A percentile compares a stretch with the other conserved stretches of the same genome.
phyloP scores from a whole-genome alignment of 2,113 vertebrate species.

The Brienomyrus brachyistius region DNA sequence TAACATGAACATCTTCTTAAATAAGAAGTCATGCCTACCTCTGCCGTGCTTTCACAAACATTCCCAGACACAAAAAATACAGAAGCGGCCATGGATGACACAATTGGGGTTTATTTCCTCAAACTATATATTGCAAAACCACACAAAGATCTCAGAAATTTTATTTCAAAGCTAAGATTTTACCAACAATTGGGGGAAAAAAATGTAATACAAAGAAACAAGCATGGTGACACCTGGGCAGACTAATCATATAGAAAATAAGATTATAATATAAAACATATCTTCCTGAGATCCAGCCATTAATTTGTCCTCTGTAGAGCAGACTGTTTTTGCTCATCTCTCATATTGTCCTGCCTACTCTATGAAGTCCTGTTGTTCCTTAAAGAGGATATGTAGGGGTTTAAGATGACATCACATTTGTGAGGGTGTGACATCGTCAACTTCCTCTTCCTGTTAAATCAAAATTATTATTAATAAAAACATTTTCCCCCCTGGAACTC shows the following conservation, averaged over 20 bases:
- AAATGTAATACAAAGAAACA: background rate
- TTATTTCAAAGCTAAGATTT: background rate
- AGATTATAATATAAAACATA: background rate
- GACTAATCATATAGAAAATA: background rate
- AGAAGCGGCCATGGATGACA: background rate
- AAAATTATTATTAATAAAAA: background rate
- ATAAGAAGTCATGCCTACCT: background rate
- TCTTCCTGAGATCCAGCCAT: background rate
- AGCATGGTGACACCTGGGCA: background rate
- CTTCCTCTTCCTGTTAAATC: background rate
- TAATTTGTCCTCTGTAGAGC: background rate
- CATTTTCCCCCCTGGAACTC: background rate
- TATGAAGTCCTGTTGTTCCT: background rate
- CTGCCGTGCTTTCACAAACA: background rate
- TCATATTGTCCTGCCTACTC: background rate
- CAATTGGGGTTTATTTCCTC: background rate
- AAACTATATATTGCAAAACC: background rate
- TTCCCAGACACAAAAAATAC: background rate
- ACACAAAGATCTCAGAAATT: background rate
- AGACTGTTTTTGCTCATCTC: background rate
- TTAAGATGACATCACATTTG: background rate
- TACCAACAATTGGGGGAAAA: background rate
- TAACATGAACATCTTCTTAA: background rate
- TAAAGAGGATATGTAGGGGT: background rate
- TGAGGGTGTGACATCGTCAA: background rate